These are phyloP conservation scores for Tineola bisselliella DNA, from an alignment of 2,888 invertebrate genomes.

Conservation along the genomic window DNA sequence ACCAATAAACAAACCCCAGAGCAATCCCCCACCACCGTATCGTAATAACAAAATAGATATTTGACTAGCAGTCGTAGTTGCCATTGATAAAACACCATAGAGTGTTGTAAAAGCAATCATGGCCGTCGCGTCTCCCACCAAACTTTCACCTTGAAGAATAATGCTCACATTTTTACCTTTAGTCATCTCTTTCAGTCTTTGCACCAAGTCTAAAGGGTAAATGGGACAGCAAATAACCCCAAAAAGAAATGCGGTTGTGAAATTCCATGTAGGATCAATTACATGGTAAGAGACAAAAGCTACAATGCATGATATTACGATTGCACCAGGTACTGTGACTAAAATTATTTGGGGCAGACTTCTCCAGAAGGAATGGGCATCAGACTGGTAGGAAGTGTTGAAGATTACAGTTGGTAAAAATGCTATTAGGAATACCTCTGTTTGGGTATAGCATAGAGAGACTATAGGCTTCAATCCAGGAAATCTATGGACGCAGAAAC, in stretches of 20 bases:
- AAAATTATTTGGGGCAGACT: conserved; percentile 47
- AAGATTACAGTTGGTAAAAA: conserved; percentile 49
- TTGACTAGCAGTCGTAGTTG: conserved; percentile 36
- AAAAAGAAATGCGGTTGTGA: conserved; percentile 41
- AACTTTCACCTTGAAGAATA: conserved; percentile 45
- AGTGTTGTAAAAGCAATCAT: conserved; percentile 53
- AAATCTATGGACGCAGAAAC: conserved; percentile 39
- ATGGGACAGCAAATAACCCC: conserved; percentile 51
- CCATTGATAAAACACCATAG: conserved; percentile 41
- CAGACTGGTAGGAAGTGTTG: conserved; percentile 47
- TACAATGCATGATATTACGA: conserved; percentile 40
- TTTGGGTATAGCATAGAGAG: conserved; percentile 40
- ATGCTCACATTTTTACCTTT: conserved; percentile 54
- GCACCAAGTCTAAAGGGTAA: conserved; percentile 52
- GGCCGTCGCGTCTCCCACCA: conserved; percentile 48
- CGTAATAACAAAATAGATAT: conserved; percentile 41
- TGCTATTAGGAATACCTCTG: conserved; percentile 34
- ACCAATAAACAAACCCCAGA: conserved; percentile 49
- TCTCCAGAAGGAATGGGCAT: conserved; percentile 50
- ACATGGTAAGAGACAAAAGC: conserved; percentile 48
- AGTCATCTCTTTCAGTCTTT: conserved; percentile 38
- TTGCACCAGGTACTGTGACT: conserved; percentile 42
- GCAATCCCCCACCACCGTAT: conserved; percentile 44
- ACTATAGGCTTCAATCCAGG: conserved; percentile 42
- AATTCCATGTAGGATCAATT: conserved; percentile 45